Evolutionary conservation across 2,113 vertebrate species (phyloP).

Genomic region (Ctenodactylus gundi): DNA sequence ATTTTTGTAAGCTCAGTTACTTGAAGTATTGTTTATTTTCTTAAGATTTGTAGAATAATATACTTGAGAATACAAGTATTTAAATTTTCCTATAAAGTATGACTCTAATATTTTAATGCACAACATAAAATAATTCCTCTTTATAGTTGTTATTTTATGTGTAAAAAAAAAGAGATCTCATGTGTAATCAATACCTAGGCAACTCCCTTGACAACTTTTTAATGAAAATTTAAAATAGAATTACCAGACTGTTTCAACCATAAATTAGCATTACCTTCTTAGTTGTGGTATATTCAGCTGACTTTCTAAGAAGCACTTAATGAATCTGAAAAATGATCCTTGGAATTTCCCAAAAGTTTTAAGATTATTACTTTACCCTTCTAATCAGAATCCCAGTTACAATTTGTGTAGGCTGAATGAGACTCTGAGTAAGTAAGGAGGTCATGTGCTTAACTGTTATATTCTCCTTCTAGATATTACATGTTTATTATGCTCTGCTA

Average conservation of each 20-base stretch:
- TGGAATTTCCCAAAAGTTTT: constrained; percentile 53
- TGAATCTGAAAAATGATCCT: constrained; percentile 38
- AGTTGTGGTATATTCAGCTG: constrained; percentile 41
- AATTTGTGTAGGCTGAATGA: constrained; percentile 21
- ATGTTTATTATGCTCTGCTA: constrained; percentile 35
- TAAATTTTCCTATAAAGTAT: constrained; percentile 13
- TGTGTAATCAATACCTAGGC: background rate
- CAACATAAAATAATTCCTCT: constrained; percentile 33
- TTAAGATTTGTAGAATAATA: constrained; percentile 15
- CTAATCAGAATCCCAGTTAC: background rate
- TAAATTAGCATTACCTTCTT: constrained; percentile 7
- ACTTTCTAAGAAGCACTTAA: constrained; percentile 43
- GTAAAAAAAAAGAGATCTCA: background rate
- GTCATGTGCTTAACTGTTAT: background rate
- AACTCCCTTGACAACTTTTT: background rate
- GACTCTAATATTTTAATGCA: constrained; percentile 24
- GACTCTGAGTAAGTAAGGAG: constrained; percentile 7
- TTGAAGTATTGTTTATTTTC: background rate
- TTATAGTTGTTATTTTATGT: background rate
- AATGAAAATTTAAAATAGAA: constrained; percentile 36
- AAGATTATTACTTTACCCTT: constrained; percentile 8
- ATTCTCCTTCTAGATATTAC: background rate
- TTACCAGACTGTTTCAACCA: background rate
- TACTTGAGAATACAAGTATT: constrained; percentile 28
- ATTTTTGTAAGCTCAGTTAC: constrained; percentile 37